phyloP scores from a whole-genome alignment of 2,888 invertebrate genomes.

The Fragum whitleyi region DNA sequence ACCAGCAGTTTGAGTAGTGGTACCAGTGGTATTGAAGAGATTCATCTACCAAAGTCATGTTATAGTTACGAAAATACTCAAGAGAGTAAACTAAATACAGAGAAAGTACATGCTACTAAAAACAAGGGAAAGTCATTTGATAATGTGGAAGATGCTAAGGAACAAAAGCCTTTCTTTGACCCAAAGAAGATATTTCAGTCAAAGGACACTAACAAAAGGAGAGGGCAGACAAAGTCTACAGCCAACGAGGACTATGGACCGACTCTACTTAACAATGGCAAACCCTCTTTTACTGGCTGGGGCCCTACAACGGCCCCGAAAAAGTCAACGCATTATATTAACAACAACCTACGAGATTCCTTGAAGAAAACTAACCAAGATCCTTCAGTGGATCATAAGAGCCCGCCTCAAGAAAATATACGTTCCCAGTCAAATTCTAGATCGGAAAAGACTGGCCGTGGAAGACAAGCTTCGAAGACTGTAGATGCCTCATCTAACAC shows the following conservation, averaged over 20 bases:
- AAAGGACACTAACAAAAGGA: slow-evolving; percentile 68
- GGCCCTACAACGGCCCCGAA: slow-evolving; percentile 70
- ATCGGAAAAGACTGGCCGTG: slow-evolving; percentile 45
- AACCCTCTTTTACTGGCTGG: slow-evolving; percentile 70
- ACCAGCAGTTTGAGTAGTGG: slow-evolving; percentile 78
- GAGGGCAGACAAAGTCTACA: slow-evolving; percentile 49
- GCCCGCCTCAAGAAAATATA: slow-evolving; percentile 38
- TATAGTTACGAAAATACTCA: slow-evolving; percentile 45
- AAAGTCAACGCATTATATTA: slow-evolving; percentile 81
- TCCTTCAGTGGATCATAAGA: slow-evolving; percentile 38
- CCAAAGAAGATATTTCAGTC: slow-evolving; percentile 78
- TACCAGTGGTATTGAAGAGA: slow-evolving; percentile 77
- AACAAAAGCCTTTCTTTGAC: slow-evolving; percentile 77
- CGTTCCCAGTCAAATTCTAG: slow-evolving; percentile 39
- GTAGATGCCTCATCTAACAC: slow-evolving; percentile 41
- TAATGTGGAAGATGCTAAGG: slow-evolving; percentile 36
- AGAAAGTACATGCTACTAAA: slow-evolving; percentile 46
- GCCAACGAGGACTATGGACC: slow-evolving; percentile 43
- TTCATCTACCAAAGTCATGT: slow-evolving; percentile 63
- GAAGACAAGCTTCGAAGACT: slow-evolving; percentile 27
- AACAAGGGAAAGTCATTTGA: slow-evolving; percentile 57
- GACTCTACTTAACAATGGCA: slow-evolving; percentile 81
- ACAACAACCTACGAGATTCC: slow-evolving; percentile 80
- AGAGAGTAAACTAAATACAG: slow-evolving; percentile 43
- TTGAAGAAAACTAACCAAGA: slow-evolving; percentile 73